phyloP scores from a whole-genome alignment of 2,888 invertebrate species.

The Drosophila mercatorum region DNA sequence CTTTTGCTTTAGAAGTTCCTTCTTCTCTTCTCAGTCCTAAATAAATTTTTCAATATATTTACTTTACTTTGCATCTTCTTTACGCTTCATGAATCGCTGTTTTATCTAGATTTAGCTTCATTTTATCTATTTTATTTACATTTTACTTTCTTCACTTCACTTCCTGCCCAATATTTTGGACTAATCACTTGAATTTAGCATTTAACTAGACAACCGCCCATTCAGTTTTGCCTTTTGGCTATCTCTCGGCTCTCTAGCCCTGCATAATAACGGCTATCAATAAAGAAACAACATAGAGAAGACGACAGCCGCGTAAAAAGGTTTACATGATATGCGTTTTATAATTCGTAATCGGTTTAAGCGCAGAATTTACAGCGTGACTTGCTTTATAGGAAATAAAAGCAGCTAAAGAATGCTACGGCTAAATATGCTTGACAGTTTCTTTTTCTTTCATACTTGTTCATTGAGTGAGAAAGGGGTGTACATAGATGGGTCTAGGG shows the following conservation, averaged over 20 bases:
- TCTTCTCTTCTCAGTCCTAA: too few species aligned
- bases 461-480: neutral
- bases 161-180: neutral
- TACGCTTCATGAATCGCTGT: too few species aligned
- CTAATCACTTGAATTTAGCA: neutral
- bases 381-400: conserved; percentile 3
- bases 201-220: neutral
- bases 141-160: neutral
- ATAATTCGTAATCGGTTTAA: conserved; percentile 33
- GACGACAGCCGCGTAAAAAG: conserved; percentile 15
- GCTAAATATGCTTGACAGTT: conserved; percentile 1
- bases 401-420: neutral
- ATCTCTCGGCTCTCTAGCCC: neutral
- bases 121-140: neutral
- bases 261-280: conserved; percentile 10
- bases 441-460: neutral
- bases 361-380: conserved; percentile 2
- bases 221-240: neutral
- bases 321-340: conserved; percentile 17
- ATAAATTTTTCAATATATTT: too few species aligned
- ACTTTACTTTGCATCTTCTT: too few species aligned
- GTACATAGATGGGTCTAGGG: too few species aligned
- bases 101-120: too few species aligned
- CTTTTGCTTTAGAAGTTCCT: too few species aligned
- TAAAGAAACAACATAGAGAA: conserved; percentile 4